These are phyloP conservation scores for Moxostoma hubbsi DNA, from an alignment of 2,797 vertebrate genomes.

Conservation along the genomic window DNA sequence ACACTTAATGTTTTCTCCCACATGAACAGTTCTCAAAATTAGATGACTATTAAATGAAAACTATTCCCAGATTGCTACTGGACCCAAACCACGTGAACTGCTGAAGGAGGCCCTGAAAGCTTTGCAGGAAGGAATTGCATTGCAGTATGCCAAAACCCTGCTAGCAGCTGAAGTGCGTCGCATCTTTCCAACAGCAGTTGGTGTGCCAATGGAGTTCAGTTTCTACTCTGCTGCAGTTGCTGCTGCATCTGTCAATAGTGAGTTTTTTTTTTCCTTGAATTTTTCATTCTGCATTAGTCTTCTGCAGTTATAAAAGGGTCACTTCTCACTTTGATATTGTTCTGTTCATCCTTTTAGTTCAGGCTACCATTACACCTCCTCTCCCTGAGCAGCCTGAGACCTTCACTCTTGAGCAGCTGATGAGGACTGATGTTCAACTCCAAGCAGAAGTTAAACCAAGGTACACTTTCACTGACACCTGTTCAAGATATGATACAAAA, in stretches of 20 bases:
- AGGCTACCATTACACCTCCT: slow-evolving; percentile 70
- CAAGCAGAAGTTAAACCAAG: slow-evolving; percentile 76
- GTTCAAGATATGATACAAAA: too few species aligned
- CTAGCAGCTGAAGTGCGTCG: slow-evolving; percentile 75
- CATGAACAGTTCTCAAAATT: not conserved
- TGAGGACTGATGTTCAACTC: slow-evolving; percentile 75
- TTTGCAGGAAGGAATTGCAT: slow-evolving; percentile 68
- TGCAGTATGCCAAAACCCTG: slow-evolving; percentile 71
- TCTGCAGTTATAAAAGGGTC: not conserved
- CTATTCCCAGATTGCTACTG: slow-evolving; percentile 62
- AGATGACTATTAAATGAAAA: not conserved
- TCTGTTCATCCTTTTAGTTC: slow-evolving; percentile 66
- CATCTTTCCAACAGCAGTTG: slow-evolving; percentile 77
- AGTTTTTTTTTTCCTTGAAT: slow-evolving; percentile 25
- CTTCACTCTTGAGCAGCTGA: slow-evolving; percentile 69
- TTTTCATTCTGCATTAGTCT: not conserved
- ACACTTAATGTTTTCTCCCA: not conserved
- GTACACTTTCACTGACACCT: too few species aligned
- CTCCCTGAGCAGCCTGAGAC: slow-evolving; percentile 74
- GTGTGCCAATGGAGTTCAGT: slow-evolving; percentile 81
- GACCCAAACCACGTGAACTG: slow-evolving; percentile 40
- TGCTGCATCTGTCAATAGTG: slow-evolving; percentile 68
- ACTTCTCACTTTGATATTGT: not conserved
- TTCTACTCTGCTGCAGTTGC: slow-evolving; percentile 75
- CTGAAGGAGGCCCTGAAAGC: slow-evolving; percentile 57